Evolutionary conservation across 2,113 vertebrate species (phyloP), one percentile per base, ranked within the genome.

Genomic region (Trematocara marginatum): DNA sequence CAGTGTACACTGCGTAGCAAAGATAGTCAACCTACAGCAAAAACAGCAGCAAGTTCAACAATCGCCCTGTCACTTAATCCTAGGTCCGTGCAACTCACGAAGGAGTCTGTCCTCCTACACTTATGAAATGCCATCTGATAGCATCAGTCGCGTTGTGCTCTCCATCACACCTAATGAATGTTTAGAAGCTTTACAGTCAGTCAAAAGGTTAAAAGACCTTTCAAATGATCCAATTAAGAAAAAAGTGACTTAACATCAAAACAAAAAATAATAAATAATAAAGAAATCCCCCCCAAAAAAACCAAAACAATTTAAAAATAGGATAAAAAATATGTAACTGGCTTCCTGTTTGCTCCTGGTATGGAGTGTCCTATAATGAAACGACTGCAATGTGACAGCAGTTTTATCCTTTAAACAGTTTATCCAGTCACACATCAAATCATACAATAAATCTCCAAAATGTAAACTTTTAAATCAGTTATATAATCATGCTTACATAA

Each of bases 121-220:
- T 88, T 89, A 90, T 81, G 53, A 90, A 92, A 90, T 84, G 92
- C 89, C 92, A 94, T 87, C 91, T 90, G 87, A 94, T 91, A 89
- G 86, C 92, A 92, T 94, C 90, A 89, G 69, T 93, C 91, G 80
- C 87, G 87, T 7, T 88, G 61, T 88, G 80, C 83, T 87, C 80
- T 38, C 66, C 54, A 79, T 90, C 82, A 86, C 82, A 90, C 89
- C 89, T 90, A 84, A 92, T 92, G 83, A 91, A 90, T 86, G 45
- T 64, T 90, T 90, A 51, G 79, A 92, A 89, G 88, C 88, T 89
- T 91, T 84, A 86, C 89, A 86, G 78, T 82, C 79, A 89, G 81
- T 78, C 86, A 5, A 56, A 92, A 54, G 80, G 79, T 80, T 81
- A 88, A 91, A 93, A 84, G 84, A 82, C 29, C 16, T 61, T 79